phyloP scores from a whole-genome alignment of 2,797 vertebrate species.

The Eulemur mongoz region DNA sequence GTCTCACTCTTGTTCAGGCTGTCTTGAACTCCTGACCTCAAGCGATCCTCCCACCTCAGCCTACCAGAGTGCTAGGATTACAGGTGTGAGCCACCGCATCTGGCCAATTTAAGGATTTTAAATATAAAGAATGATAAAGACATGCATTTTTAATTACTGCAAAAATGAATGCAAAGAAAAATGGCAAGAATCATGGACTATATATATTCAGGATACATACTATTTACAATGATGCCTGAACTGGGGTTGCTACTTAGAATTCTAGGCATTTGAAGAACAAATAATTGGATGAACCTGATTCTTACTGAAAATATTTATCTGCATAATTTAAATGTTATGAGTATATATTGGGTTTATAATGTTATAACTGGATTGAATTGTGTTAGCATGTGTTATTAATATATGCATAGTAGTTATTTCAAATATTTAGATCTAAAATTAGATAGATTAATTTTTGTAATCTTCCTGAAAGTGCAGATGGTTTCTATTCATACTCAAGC shows the following conservation, averaged over 20 bases:
- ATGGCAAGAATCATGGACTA: background rate
- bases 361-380: constrained; percentile 1
- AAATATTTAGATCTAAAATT: constrained; percentile 47
- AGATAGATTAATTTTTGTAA: background rate
- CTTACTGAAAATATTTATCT: constrained; percentile 36
- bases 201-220: background rate
- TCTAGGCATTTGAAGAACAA: constrained; percentile 3
- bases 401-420: background rate
- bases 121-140: background rate
- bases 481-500: constrained; percentile 21
- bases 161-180: constrained; percentile 40
- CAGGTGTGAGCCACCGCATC: too few relatives aligned
- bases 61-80: too few relatives aligned
- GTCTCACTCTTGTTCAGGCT: too few relatives aligned
- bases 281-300: constrained; percentile 43
- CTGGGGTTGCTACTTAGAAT: background rate
- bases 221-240: background rate
- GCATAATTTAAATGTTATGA: constrained; percentile 39
- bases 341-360: constrained; percentile 39
- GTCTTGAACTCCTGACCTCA: too few relatives aligned
- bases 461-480: constrained; percentile 45
- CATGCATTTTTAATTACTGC: background rate
- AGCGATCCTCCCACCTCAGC: too few relatives aligned
- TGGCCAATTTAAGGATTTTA: background rate
- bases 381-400: background rate